A percentile compares a stretch with the other conserved stretches of the same genome.
Evolutionary conservation across 2,113 vertebrate species (phyloP).

Genomic region (Gracilinanus agilis): DNA sequence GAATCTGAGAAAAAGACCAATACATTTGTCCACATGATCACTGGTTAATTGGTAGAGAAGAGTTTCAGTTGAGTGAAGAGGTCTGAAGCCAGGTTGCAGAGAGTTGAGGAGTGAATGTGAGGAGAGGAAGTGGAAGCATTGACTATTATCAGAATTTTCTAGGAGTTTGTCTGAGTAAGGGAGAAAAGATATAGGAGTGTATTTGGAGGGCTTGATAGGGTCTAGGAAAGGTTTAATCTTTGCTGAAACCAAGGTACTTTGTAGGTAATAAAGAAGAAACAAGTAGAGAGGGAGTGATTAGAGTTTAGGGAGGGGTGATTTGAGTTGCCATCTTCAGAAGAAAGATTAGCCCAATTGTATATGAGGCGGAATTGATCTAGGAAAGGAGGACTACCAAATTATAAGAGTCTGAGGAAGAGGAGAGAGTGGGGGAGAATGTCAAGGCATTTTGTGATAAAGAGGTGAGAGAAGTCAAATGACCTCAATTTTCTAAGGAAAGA

Average conservation of each 20-base stretch:
- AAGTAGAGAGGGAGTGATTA: not conserved
- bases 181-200: not conserved
- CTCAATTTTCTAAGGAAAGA: not conserved
- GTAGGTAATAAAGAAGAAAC: not conserved
- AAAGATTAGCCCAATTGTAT: not conserved
- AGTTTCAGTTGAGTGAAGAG: not conserved
- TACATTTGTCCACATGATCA: too few species aligned
- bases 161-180: not conserved
- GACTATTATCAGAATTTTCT: not conserved
- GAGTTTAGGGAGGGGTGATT: not conserved
- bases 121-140: not conserved
- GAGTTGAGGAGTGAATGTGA: not conserved
- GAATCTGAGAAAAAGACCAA: not conserved
- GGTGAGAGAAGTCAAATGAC: not conserved
- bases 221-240: not conserved
- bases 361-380: not conserved
- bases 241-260: not conserved
- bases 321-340: too few species aligned
- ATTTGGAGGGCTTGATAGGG: not conserved
- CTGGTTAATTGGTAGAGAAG: too few species aligned
- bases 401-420: not conserved
- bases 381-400: not conserved
- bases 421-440: too few species aligned
- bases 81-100: not conserved
- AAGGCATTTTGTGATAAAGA: not conserved